Conservation (phyloP, 2,888 invertebrate species). For the Chrysopilus asiliformis region DNA sequence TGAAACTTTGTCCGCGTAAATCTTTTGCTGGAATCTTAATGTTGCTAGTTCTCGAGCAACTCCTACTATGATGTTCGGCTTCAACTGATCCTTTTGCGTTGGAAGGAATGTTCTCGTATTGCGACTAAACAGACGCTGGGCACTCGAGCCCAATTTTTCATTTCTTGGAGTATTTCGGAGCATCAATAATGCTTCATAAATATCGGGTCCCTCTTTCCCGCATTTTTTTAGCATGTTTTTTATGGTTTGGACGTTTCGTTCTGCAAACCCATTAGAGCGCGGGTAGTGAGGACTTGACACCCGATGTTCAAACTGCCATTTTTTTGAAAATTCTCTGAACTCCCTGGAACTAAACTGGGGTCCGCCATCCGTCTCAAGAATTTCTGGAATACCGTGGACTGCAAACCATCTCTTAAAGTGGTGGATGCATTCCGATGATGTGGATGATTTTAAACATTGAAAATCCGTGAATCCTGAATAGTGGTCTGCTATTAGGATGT, state of each 20-base stretch:
- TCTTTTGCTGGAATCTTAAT: neutral
- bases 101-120: constrained; percentile 5
- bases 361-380: constrained; percentile 16
- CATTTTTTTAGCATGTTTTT: constrained; percentile 5
- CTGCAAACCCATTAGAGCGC: constrained; percentile 6
- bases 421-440: constrained; percentile 4
- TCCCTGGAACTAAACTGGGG: constrained; percentile 14
- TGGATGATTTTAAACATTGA: constrained; percentile 2
- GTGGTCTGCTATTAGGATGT: constrained; percentile 4
- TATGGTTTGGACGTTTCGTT: constrained; percentile 7
- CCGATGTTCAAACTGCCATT: constrained; percentile 13
- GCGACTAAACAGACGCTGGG: constrained; percentile 7
- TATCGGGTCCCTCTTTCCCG: constrained; percentile 1
- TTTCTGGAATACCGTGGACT: constrained; percentile 14
- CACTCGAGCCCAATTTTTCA: constrained; percentile 8
- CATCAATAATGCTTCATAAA: constrained; percentile 4
- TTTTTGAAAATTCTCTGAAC: constrained; percentile 15
- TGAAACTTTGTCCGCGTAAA: neutral
- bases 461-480: constrained; percentile 8
- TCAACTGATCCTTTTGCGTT: neutral
- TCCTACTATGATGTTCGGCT: neutral
- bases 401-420: constrained; percentile 8
- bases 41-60: neutral
- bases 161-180: constrained; percentile 7
- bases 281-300: constrained; percentile 12